Evolutionary conservation across 2,797 vertebrate genomes (phyloP), one percentile per base, ranked within the genome.

Genomic region (Falco berigora): DNA sequence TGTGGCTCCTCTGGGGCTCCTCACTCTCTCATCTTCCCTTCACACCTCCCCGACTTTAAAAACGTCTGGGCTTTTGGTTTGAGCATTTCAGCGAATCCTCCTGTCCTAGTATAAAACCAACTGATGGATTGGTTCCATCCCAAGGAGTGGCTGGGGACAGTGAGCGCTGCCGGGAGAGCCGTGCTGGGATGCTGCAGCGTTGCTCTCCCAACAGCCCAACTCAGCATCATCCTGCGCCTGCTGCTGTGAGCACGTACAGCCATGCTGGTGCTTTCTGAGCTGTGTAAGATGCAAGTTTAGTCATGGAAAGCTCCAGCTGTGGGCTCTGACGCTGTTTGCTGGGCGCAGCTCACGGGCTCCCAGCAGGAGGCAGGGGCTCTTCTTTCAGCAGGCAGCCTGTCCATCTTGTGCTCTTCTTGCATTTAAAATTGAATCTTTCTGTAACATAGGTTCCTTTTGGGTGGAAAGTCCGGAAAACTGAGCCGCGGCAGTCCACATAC

Each of bases 171-270:
- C 6, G 7, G 28, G 42, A 32, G 34, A 46, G 61, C 79, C 12
- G 8, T 28, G 32, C 20, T 42, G 44, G 75, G 56, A 10, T 83
- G 82, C 40, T 53, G 46, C 66, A 61, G 44, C 3, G 42, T 30
- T 47, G 28, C 32, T 30, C 34, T 56, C 47, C 3, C 1, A 50
- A 8, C 66, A 71, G 40, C 42, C 44, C 34, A 2, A 15, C 32
- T 72, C 3, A 0, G 1, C 12, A 6, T 44, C 20, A 2, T 38
- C 46, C 66, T 19, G 20, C 4, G 1, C 8, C 0, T 13, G 68
- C 30, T 75, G 28, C 68, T 49, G 28, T 30, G 77, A 56, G 67
- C 36, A n/a, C 0, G 0, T n/a, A 12, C 0, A 1, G 36, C 89
- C 55, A 63, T 4, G 2, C 46, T 64, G 63, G 34, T 79, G 87